Percentiles rank a stretch among this genome's conserved stretches.
phyloP scores from a whole-genome alignment of 2,888 invertebrate species.

The Drosophila diplacantha region DNA sequence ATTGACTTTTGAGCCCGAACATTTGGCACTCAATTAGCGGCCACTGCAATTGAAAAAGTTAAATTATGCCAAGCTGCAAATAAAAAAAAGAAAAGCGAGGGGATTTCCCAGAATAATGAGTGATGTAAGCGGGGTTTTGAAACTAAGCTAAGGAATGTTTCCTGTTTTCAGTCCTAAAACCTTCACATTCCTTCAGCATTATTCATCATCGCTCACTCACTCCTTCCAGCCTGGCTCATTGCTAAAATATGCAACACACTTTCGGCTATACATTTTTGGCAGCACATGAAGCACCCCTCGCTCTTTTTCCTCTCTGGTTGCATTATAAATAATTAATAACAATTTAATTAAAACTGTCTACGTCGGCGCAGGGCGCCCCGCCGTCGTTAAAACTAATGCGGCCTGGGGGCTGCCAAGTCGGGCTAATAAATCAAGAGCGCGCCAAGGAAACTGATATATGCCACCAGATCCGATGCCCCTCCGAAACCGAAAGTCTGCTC shows the following conservation, averaged over 20 bases:
- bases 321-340: slow-evolving; percentile 63
- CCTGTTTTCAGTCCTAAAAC: neutral
- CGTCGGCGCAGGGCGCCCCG: slow-evolving; percentile 38
- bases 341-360: slow-evolving; percentile 69
- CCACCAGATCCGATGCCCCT: neutral
- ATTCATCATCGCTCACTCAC: neutral
- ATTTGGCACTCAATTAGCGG: slow-evolving; percentile 52
- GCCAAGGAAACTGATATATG: slow-evolving; percentile 53
- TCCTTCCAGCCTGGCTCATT: neutral
- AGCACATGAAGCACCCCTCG: slow-evolving; percentile 18
- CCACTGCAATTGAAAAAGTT: slow-evolving; percentile 36
- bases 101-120: neutral
- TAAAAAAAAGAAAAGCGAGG: too few relatives aligned
- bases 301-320: slow-evolving; percentile 4
- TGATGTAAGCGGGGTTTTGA: neutral
- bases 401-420: slow-evolving; percentile 20
- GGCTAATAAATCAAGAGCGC: slow-evolving; percentile 59
- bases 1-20: slow-evolving; percentile 56
- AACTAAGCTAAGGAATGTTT: neutral
- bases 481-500: slow-evolving; percentile 9
- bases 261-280: slow-evolving; percentile 53
- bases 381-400: slow-evolving; percentile 37
- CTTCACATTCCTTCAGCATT: neutral
- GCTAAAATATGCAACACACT: slow-evolving; percentile 61
- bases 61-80: slow-evolving; percentile 13